Base-by-base conservation (phyloP, 2,113 vertebrate genomes). In the Channa maculata region DNA sequence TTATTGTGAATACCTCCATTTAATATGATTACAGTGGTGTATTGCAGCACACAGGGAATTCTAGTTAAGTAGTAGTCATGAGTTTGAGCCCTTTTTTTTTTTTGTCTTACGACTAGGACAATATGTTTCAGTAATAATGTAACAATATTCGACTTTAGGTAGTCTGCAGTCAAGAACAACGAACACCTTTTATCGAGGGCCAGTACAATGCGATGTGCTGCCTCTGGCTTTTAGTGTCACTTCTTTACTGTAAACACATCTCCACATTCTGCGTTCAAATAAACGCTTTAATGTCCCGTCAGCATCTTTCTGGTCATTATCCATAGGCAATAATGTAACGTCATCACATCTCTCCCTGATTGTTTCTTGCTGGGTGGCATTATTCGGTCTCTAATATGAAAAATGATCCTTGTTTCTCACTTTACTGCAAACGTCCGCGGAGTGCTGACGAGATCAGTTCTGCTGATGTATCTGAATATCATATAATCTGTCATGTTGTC, bases 401-500 rank as follows among this genome's bases (percentile, higher is more conserved):
- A 88, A 75, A 64, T 4, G 41, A 90, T 24, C 65, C 45, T 14
- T n/a, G 68, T 80, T 80, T 71, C 74, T 87, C 75, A 53, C 53
- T 70, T 87, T 65, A 79, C 68, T 41, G 48, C 53, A 64, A 38
- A 63, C 61, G 8, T 61, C 63, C 15, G 6, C 72, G 48, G 63
- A 82, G 52, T 88, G 84, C 84, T 78, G 78, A 84, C 9, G 2
- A 45, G 33, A 52, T 65, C 4, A 8, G 8, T 66, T 58, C 71
- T 38, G 64, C 51, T 55, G 73, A 66, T 61, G 0, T 65, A 58
- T 61, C 54, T 59, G 59, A 75, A 80, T 82, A 57, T 84, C 83
- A 84, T 15, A 34, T 57, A 72, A 53, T 38, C 37, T 24, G 24
- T 24, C 24, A 24, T 0, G 5, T 37, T 6, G 58, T 24, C 39